These are phyloP conservation scores for Limosa lapponica DNA, from an alignment of 2,797 vertebrate species.

Conservation along the genomic window DNA sequence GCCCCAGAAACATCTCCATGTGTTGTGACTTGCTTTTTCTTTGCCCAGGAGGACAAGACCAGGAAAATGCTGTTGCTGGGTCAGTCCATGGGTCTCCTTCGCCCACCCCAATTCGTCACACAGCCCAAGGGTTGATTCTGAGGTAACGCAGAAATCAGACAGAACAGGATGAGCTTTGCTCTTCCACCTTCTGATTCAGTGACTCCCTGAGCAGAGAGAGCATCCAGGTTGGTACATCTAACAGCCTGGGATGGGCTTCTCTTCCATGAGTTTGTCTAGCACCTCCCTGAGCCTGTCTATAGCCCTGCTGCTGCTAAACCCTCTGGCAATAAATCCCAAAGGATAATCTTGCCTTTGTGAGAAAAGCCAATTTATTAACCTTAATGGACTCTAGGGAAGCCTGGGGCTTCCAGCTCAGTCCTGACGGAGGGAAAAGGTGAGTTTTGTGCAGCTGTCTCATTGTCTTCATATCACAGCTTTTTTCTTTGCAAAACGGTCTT, in stretches of 20 bases:
- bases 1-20: neutral
- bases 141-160: neutral
- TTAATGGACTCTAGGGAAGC: neutral
- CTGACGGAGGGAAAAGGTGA: neutral
- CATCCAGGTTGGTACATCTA: neutral
- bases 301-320: neutral
- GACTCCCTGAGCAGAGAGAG: neutral
- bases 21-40: rapidly evolving
- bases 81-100: rapidly evolving
- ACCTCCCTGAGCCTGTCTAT: neutral
- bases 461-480: rapidly evolving
- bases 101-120: rapidly evolving
- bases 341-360: neutral
- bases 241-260: neutral
- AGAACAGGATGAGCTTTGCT: neutral
- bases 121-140: rapidly evolving
- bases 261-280: neutral
- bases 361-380: conserved; percentile 2
- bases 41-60: neutral
- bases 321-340: neutral
- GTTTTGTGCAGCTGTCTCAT: rapidly evolving
- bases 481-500: neutral
- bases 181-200: neutral
- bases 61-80: neutral
- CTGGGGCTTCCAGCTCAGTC: neutral